Evolutionary conservation across 1,140 invertebrate genomes (phyloP).

Genomic region (Drosophila ananassae): DNA sequence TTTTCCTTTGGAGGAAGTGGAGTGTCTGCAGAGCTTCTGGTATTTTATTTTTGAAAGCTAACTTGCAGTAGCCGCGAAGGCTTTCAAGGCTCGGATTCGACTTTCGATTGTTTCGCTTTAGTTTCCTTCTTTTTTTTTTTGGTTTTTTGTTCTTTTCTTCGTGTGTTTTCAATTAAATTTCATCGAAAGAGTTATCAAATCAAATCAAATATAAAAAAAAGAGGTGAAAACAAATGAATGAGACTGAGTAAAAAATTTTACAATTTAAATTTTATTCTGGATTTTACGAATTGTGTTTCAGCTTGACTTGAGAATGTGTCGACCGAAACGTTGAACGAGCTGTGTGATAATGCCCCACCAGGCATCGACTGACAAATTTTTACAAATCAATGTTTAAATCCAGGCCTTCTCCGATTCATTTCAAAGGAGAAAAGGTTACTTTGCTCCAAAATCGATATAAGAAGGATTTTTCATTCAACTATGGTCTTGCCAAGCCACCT

Average conservation of each 20-base stretch:
- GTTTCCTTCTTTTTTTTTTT: background rate
- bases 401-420: constrained; percentile 12
- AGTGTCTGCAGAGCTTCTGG: background rate
- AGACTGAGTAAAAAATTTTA: constrained; percentile 22
- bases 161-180: background rate
- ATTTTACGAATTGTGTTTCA: constrained; percentile 18
- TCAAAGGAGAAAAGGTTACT: background rate
- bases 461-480: no score
- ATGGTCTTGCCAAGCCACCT: no score
- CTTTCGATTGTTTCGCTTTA: background rate
- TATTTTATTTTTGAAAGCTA: no score
- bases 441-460: no score
- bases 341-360: constrained; percentile 34
- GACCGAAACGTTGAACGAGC: constrained; percentile 68
- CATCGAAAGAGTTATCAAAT: background rate
- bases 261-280: constrained; percentile 36
- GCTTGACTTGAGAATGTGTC: constrained; percentile 42
- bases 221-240: background rate
- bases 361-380: background rate
- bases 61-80: no score
- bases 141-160: no score
- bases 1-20: background rate
- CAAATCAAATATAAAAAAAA: background rate
- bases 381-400: background rate
- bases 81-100: no score